Base-by-base conservation (phyloP, 2,797 vertebrate species). In the Macrochelys suwanniensis region DNA sequence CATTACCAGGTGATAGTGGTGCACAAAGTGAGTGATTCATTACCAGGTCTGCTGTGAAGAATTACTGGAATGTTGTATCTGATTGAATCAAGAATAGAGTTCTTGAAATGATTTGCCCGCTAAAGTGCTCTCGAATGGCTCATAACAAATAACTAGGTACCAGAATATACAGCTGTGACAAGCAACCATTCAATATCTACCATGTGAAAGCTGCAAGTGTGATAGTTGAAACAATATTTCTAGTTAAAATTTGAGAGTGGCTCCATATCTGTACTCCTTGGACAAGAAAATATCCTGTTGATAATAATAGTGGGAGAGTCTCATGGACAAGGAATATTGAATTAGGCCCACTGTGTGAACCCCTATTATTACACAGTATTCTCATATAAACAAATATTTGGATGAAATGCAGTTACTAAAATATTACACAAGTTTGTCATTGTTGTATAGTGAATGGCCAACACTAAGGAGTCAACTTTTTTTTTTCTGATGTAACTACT, bases 71-170 rank as follows among this genome's bases (percentile, higher is more conserved):
- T 90, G 49, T 85, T 91, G 42, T 1, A 0, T 92, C 53, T 88
- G 37, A 76, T 76, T 76, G 71, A 25, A 45, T 65, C 57, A 65
- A 15, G 57, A 83, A 61, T 25, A 65, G 31, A 65, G 45, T 47
- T 83, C 17, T 49, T 76, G 71, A 23, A 47, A 47, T 47, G 71
- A 47, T 47, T 47, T 76, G 71, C 25, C 71, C 47, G 12, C 71
- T 45, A 76, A 76, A 76, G 71, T 76, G 37, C 74, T 88, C 76
- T 91, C 78, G 79, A 42, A 53, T 87, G 85, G 78, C 37, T 80
- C 84, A 50, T 6, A 94, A 87, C 56, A 85, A 84, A 94, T 88
- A 94, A 87, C 85, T 89, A 88, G 6, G 17, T 89, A 21, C 4
- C n/a, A 90, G 71, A 88, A 17, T 53, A 80, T 89, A 28, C 68